Base-by-base conservation (phyloP, 1,140 invertebrate species). In the Brachionus asplanchnoidis region DNA sequence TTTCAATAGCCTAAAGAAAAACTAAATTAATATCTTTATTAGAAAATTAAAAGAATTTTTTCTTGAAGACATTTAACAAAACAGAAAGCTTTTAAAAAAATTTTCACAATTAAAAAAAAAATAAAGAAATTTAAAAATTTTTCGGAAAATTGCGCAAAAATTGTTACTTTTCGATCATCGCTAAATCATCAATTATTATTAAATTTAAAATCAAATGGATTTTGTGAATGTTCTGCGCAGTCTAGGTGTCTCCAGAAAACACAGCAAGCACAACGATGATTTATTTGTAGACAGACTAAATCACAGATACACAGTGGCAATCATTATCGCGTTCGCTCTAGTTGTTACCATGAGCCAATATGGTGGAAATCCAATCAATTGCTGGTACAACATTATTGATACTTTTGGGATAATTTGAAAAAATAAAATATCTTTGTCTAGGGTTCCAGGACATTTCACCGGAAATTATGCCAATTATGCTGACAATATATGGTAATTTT, bases 201-300 rank as follows among this genome's bases (percentile, higher is more conserved):
- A n/a, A 23, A 20, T 26, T 20, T 20, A 23, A 3, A 60, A 60
- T 17, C 53, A 20, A 60, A 82, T 82, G 79, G 79, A 82, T 5
- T 82, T 82, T 65, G 53, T 82, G 3, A 68, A 68, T 82, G 53
- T 53, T 12, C 40, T 82, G 17, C 50, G 40, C 1, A 68, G 53
- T 42, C 42, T 82, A 3, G 79, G 79, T 46, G 79, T 82, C 5
- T 60, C 79, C 12, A 82, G 20, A 40, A 82, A 82, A 17, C 65
- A 84, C 32, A 68, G 60, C 12, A 8, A 44, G 12, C 60, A 73
- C 12, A 84, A 91, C 75, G 91, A 92, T 85, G 92, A 92, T 86
- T 91, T 92, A 85, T 89, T 91, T 23, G 88, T 91, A 20, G 92
- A 92, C 86, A 87, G 90, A 70, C 86, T 92, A 6, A 91, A 92